Evolutionary conservation across 2,797 vertebrate genomes (phyloP).

Genomic region (Melanotaenia trifasciata): DNA sequence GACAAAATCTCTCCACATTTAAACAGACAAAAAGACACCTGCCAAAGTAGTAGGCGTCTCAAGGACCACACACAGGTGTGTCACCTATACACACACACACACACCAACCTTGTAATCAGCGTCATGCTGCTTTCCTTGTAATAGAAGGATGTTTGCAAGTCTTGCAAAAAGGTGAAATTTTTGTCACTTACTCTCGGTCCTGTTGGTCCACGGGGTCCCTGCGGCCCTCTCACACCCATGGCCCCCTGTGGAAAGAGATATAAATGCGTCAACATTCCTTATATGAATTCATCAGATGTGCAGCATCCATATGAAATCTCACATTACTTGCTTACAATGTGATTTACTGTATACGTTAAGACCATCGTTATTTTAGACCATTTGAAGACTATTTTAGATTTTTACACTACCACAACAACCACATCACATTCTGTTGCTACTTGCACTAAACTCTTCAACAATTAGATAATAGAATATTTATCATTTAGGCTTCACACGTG

Average conservation of each 20-base stretch:
- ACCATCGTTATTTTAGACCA: neutral
- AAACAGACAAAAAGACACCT: too few relatives aligned
- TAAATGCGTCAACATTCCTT: slow-evolving; percentile 3
- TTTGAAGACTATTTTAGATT: neutral
- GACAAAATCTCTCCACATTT: neutral
- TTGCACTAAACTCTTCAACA: neutral
- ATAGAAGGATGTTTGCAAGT: slow-evolving; percentile 7
- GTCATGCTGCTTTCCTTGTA: neutral
- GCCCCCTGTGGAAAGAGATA: slow-evolving; percentile 85
- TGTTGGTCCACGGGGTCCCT: slow-evolving; percentile 88
- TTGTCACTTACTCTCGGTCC: slow-evolving; percentile 89
- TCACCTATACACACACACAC: neutral
- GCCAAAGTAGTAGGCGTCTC: neutral
- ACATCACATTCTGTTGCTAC: neutral
- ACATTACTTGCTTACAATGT: neutral
- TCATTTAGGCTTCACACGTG: neutral
- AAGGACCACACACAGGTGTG: neutral
- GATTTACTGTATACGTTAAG: neutral
- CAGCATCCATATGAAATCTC: neutral
- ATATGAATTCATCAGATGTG: neutral
- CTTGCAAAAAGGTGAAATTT: slow-evolving; percentile 1
- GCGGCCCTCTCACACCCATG: slow-evolving; percentile 90
- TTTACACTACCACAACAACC: neutral
- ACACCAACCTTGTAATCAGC: neutral
- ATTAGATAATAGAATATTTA: neutral